phyloP scores from a whole-genome alignment of 2,797 vertebrate genomes.

The Hyperoplus lanceolatus region DNA sequence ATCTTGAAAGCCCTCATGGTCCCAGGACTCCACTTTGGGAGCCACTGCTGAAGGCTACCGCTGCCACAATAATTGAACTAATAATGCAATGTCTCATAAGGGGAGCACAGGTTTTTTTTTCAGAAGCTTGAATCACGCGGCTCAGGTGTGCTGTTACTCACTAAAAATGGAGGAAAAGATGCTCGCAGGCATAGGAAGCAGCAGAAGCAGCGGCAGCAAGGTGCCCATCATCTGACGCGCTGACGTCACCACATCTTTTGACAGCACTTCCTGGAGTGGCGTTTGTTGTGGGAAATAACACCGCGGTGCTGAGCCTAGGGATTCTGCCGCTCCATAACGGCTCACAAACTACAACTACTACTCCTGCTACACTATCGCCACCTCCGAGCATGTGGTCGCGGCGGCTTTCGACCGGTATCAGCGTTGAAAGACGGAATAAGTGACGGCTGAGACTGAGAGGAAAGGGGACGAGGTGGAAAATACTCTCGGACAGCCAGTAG shows the following conservation, averaged over 20 bases:
- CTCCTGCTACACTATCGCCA: not conserved
- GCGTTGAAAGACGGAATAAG: conserved; percentile 41
- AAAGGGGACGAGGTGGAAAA: conserved; percentile 40
- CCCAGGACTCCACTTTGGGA: conserved; percentile 12
- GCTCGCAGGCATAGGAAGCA: conserved; percentile 35
- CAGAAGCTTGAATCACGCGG: conserved; percentile 40
- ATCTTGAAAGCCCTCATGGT: not conserved
- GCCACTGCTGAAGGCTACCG: conserved; percentile 24
- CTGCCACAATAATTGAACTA: conserved; percentile 9
- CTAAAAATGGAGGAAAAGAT: not conserved
- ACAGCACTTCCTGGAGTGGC: conserved; percentile 87
- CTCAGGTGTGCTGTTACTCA: conserved; percentile 33
- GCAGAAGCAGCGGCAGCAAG: conserved; percentile 51
- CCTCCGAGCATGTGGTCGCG: conserved; percentile 59
- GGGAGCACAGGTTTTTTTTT: conserved; percentile 16
- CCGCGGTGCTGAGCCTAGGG: conserved; percentile 62
- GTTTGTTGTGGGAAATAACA: conserved; percentile 82
- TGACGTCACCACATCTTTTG: conserved; percentile 84
- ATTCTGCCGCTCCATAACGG: conserved; percentile 35
- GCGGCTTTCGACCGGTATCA: conserved; percentile 40
- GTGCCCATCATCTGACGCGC: conserved; percentile 66
- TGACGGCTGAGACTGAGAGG: conserved; percentile 39
- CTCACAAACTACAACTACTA: not conserved
- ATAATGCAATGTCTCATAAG: conserved; percentile 11
- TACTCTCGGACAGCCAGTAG: conserved; percentile 56